Base-by-base conservation (phyloP, 2,888 invertebrate genomes). In the Alentia gelatinosa region DNA sequence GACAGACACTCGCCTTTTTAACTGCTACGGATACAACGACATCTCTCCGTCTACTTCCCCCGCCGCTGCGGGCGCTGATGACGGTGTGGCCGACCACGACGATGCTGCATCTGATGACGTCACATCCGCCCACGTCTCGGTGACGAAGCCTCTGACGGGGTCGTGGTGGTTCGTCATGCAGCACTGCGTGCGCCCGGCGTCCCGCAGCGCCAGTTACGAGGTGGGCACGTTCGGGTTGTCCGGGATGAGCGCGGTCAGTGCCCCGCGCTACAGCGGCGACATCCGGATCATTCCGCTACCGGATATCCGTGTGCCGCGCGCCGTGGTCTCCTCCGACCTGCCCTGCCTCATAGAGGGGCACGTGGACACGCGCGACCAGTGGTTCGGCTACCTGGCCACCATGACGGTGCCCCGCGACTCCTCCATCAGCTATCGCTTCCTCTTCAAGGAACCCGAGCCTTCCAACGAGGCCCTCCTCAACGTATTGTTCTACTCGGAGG, bases 361-460 rank as follows among this genome's bases (percentile, higher is more conserved):
- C 19, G 90, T 90, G 47, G 75, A 90, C 79, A 90, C 90, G 1
- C 9, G n/a, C 19, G 79, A 90, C 39, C 90, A 90, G 50, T 90
- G 90, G 90, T 90, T 42, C 42, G 90, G 90, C 26, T 90, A 90
- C 79, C 68, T 90, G 47, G 90, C 90, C 40, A 90, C 74, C 74
- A 90, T 90, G 90, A 40, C 42, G 75, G 75, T 90, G 26, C 90
- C 90, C 26, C 26, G 39, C 9, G 90, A 90, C 75, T 90, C 90
- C 15, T 68, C 68, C 75, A 90, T 90, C 90, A 90, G 90, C 47
- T 90, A 90, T 30, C 75, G 47, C 33, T 90, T 90, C 74, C 30
- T 90, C 30, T 90, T 90, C 79, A 90, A 90, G 47, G 68, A 68
- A 47, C 79, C 39, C 19, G 90, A 90, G 35, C 90, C 90, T 3